phyloP scores from a whole-genome alignment of 1,140 invertebrate genomes.

The Drosophila prosaltans region DNA sequence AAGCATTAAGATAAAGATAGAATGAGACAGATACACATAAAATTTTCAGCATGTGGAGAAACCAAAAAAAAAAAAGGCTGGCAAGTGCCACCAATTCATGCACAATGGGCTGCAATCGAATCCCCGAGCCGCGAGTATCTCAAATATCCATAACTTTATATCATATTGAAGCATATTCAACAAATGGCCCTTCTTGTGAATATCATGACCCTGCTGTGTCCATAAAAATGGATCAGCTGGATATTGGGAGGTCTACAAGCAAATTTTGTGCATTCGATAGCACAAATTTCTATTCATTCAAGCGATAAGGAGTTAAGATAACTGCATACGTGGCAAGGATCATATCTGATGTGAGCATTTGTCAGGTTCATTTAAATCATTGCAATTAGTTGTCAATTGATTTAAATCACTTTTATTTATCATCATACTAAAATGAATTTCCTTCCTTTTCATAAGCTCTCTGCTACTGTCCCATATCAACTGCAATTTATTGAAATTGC shows the following conservation, averaged over 20 bases:
- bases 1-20: slow-evolving; percentile 6
- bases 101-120: slow-evolving; percentile 34
- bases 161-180: background rate
- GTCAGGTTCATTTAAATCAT: no score
- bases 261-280: no score
- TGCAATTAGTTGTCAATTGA: background rate
- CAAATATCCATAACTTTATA: slow-evolving; percentile 12
- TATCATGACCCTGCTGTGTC: background rate
- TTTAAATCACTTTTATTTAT: background rate
- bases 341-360: no score
- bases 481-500: slow-evolving; percentile 66
- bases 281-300: no score
- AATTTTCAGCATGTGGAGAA: slow-evolving; percentile 10
- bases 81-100: slow-evolving; percentile 13
- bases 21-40: slow-evolving; percentile 14
- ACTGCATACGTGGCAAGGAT: no score
- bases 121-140: background rate
- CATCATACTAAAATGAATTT: background rate
- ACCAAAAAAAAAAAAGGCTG: slow-evolving; percentile 9
- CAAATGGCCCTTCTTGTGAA: background rate
- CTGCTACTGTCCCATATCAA: background rate
- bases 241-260: background rate
- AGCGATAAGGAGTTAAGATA: no score
- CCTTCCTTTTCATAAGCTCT: background rate
- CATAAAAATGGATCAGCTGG: slow-evolving; percentile 2